Base-by-base conservation (phyloP, 1,140 invertebrate genomes). In the Atta colombica region DNA sequence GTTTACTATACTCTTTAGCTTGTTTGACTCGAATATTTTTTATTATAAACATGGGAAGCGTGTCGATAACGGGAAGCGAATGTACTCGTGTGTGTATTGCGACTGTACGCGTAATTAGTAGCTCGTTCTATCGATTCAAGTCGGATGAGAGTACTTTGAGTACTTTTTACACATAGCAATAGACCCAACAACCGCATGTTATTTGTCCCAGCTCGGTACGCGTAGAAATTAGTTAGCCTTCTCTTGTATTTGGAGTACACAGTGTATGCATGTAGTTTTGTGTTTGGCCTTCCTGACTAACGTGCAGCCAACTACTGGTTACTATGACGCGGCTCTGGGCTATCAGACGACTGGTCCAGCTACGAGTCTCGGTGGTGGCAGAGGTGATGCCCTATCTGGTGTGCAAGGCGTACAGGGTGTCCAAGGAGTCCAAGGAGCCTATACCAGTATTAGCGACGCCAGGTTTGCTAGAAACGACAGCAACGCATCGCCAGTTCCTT, bases 391-490 rank as follows among this genome's bases (percentile, higher is more conserved):
- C 39, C 93, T 98, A 58, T 97, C 97, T 35, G 97, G 96, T 91
- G 97, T 98, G 69, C 94, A 95, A 90, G 94, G 94, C 31, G 95
- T 95, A 65, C 95, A 95, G 87, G 94, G 94, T 82, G 95, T 95
- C 39, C 95, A 95, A 88, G 89, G 93, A 16, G 95, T 95, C 74
- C 95, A 95, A 75, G 94, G 94, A 88, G 97, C 97, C 84, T 98
- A 98, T 95, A 97, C 97, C 91, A 97, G 96, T 96, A 96, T 96
- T 95, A 96, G 96, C 86, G 97, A 98, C 93, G 97, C 96, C 80
- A 97, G 98, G 94, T 97, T 98, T 94, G 96, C 97, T 66, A 96
- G 98, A 92, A 97, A 97, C 81, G 98, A 98, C 94, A 98, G 97
- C 94, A 98, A 98, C 95, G 97, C 97, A 78, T 97, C 97, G 86